These are phyloP conservation scores for Magallana nippona DNA, from an alignment of 2,888 invertebrate genomes.

Conservation along the genomic window DNA sequence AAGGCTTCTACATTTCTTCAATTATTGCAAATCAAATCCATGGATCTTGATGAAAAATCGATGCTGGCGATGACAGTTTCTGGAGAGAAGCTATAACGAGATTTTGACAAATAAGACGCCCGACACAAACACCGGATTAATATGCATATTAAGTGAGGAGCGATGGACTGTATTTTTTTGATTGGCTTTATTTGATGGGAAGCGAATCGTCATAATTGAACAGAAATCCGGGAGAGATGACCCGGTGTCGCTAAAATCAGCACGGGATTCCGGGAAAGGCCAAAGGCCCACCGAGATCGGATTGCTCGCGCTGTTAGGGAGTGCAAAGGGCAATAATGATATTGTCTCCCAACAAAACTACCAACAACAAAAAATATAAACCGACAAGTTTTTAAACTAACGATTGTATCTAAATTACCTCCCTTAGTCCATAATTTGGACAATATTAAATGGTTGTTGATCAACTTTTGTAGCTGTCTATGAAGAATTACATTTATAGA, in stretches of 20 bases:
- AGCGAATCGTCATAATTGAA: conserved; percentile 38
- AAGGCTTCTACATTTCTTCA: conserved; percentile 31
- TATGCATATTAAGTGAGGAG: conserved; percentile 34
- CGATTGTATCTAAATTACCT: too few relatives aligned
- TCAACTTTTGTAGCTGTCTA: too few relatives aligned
- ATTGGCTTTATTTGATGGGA: conserved; percentile 41
- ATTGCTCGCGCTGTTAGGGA: not conserved
- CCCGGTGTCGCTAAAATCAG: conserved; percentile 37
- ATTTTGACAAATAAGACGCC: conserved; percentile 40
- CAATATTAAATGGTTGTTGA: too few relatives aligned
- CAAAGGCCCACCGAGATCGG: not conserved
- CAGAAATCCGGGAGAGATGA: conserved; percentile 31
- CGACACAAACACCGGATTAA: conserved; percentile 35
- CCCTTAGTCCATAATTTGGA: too few relatives aligned
- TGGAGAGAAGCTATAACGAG: conserved; percentile 28
- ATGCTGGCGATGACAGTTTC: not conserved
- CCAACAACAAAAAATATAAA: not conserved
- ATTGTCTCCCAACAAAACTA: not conserved
- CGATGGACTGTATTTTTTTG: conserved; percentile 2
- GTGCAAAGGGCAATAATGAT: not conserved
- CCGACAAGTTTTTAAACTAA: not conserved
- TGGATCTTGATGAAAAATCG: conserved; percentile 31
- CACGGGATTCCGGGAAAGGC: not conserved
- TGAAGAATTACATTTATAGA: too few relatives aligned
- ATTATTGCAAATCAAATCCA: conserved; percentile 38